A percentile compares a stretch with the other conserved stretches of the same genome.
Evolutionary conservation across 2,888 invertebrate genomes (phyloP).

Genomic region (Lepeophtheirus nordmannii): DNA sequence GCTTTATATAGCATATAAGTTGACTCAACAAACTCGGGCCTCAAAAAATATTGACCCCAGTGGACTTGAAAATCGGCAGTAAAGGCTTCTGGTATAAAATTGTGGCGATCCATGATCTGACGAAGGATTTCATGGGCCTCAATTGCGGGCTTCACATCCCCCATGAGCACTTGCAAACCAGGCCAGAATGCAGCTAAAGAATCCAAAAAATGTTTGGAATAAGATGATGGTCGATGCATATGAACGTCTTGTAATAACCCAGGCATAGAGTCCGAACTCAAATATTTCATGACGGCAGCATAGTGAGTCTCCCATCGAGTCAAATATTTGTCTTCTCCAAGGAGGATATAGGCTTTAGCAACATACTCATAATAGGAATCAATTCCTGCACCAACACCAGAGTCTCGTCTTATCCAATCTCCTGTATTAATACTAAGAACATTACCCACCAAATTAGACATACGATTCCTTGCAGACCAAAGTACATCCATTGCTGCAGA

Average conservation of each 20-base stretch:
- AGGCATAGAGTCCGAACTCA: constrained; percentile 44
- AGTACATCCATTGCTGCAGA: constrained; percentile 89
- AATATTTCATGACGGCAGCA: constrained; percentile 89
- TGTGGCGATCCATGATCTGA: constrained; percentile 93
- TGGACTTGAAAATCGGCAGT: constrained; percentile 91
- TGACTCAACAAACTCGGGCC: constrained; percentile 94
- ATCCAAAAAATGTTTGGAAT: constrained; percentile 92
- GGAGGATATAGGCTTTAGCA: constrained; percentile 85
- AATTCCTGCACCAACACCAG: constrained; percentile 87
- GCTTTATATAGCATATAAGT: constrained; percentile 93
- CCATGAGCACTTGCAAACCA: constrained; percentile 62
- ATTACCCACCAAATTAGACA: constrained; percentile 87
- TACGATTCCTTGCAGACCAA: constrained; percentile 81
- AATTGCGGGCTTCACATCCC: constrained; percentile 91
- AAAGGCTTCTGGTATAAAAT: constrained; percentile 95
- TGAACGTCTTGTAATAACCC: constrained; percentile 83
- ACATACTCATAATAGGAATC: constrained; percentile 98
- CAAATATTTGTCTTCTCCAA: constrained; percentile 51
- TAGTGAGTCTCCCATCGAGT: constrained; percentile 51
- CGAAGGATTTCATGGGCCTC: constrained; percentile 98
- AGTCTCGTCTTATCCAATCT: constrained; percentile 90
- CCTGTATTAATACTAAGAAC: constrained; percentile 94
- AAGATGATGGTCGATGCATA: constrained; percentile 88
- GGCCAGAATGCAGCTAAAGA: constrained; percentile 96
- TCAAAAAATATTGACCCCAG: constrained; percentile 91